These are phyloP conservation scores for Ovis canadensis DNA, from an alignment of 2,113 vertebrate species.

Conservation along the genomic window DNA sequence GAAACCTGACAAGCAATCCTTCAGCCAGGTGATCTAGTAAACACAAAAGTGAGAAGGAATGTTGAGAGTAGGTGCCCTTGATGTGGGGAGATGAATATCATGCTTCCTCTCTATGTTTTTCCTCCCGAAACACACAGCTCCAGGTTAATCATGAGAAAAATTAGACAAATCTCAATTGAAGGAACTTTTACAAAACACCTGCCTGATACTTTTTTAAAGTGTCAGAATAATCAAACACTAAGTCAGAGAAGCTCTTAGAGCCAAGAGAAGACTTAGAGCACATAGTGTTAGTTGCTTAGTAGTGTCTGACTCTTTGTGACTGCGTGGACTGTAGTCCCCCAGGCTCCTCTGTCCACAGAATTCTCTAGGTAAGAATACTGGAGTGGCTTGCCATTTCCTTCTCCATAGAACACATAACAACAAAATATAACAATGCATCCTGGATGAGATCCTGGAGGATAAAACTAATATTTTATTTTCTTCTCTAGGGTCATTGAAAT, in stretches of 20 bases:
- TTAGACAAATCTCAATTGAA: not conserved
- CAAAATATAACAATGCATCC: not conserved
- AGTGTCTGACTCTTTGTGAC: not conserved
- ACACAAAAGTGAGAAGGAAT: not conserved
- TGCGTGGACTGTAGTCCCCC: fast-evolving
- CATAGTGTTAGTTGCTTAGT: not conserved
- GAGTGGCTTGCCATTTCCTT: not conserved
- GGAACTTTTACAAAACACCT: not conserved
- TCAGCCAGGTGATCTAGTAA: not conserved
- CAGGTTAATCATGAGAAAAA: not conserved
- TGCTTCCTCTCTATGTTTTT: not conserved
- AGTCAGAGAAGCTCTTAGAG: not conserved
- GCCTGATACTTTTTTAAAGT: not conserved
- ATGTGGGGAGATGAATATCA: not conserved
- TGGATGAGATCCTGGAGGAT: not conserved
- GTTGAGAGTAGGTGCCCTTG: not conserved
- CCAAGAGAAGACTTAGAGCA: not conserved
- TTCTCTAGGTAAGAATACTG: not conserved
- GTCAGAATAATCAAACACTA: not conserved
- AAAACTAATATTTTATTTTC: not conserved
- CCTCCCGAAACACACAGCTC: not conserved
- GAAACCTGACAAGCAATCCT: not conserved
- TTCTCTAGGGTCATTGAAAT: not conserved
- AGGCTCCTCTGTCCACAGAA: not conserved
- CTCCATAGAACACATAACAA: not conserved